Conservation (phyloP, 2,888 invertebrate genomes). For the Ennomos erosarius region DNA sequence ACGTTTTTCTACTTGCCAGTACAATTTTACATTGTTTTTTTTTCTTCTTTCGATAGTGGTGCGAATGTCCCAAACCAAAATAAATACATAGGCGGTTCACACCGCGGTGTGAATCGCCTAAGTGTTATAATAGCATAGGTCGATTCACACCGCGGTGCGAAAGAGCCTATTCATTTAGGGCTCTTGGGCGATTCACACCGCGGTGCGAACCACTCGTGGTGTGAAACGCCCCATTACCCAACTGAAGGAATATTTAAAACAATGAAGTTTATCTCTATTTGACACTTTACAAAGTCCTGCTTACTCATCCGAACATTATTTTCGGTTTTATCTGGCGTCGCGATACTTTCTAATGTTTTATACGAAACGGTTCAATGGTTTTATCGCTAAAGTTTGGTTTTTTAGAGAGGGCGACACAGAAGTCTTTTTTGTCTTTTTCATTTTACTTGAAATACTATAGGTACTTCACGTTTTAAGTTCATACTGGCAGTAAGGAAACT, state of each 20-base stretch:
- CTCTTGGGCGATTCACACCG: no score
- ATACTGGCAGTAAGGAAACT: not conserved
- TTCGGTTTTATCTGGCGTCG: constrained; percentile 50
- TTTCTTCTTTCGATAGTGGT: no score
- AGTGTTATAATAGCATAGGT: no score
- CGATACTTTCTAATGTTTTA: constrained; percentile 72
- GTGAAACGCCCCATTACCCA: no score
- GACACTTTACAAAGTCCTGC: constrained; percentile 35
- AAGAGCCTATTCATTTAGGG: no score
- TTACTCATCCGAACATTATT: constrained; percentile 42
- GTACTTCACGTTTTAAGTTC: not conserved
- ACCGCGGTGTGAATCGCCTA: no score
- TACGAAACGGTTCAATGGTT: constrained; percentile 76
- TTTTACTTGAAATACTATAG: constrained; percentile 46
- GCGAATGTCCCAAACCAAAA: no score
- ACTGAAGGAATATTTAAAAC: constrained; percentile 8
- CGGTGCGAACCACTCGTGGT: no score
- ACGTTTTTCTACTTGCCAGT: no score
- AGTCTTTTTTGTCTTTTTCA: constrained; percentile 53
- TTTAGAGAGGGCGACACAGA: constrained; percentile 61
- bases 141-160: no score
- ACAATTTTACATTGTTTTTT: no score
- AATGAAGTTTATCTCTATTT: constrained; percentile 33
- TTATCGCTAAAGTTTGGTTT: constrained; percentile 72
- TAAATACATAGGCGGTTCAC: no score